Evolutionary conservation across 1,140 invertebrate genomes (phyloP), one percentile per base, ranked within the genome.

Genomic region (Bombus fervidus): DNA sequence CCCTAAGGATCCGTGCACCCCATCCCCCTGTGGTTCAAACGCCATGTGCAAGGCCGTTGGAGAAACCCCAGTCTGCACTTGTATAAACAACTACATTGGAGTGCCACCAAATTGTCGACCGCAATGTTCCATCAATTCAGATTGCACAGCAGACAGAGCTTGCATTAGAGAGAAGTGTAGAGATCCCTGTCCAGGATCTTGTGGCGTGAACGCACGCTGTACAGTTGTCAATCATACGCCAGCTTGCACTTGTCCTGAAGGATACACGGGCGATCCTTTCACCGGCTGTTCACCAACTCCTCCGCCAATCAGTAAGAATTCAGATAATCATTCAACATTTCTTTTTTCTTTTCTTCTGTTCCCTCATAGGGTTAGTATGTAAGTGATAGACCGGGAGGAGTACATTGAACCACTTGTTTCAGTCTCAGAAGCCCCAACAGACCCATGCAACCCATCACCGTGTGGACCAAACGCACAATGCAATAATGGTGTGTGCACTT

Each of bases 381-480:
- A 62, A 62, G 28, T 3, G 28, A 5, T n/a, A 62, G 28, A 62
- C 12, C 12, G 10, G 12, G 28, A 62, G 28, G 59, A 62, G 9
- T 62, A 62, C 59, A 62, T n/a, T 43, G 28, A 53, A 1, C 1
- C 47, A 25, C n/a, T 28, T 69, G 28, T 85, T 85, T n/a, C 57
- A 85, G 83, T 80, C 22, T 62, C 34, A 8, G 83, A 85, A 76
- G 47, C 73, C 86, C 92, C 89, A 12, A 76, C 94, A 12, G 96
- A 97, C 88, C 95, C 95, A 71, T 97, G 97, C 88, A 96, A 96
- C 88, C 96, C 96, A 69, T 96, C 96, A 69, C 96, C 96, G 1
- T 97, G 97, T 91, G 97, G 97, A 37, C 93, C 96, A 13, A 97
- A 97, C 91, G 94, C 97, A 22, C 91, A 95, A 59, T 97, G 96